Evolutionary conservation across 2,113 vertebrate genomes (phyloP).

Genomic region (Anthoscopus minutus): DNA sequence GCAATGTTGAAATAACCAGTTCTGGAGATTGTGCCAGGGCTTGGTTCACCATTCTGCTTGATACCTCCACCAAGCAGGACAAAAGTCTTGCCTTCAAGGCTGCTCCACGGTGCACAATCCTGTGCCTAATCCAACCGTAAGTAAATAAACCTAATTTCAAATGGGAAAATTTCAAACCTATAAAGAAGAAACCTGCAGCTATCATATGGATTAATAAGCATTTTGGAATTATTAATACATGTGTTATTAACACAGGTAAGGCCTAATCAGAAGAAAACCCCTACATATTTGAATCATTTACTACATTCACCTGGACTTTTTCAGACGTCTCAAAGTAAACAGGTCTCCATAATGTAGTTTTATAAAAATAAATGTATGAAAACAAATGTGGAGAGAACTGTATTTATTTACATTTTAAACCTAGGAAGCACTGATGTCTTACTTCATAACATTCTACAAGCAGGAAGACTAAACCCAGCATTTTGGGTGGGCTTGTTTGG

Average conservation of each 20-base stretch:
- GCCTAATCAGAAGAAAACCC: neutral
- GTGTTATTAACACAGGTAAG: neutral
- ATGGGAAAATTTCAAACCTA: neutral
- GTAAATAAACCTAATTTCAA: neutral
- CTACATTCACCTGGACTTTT: neutral
- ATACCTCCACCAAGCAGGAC: neutral
- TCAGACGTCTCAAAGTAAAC: neutral
- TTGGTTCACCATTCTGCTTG: neutral
- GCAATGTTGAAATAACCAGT: neutral
- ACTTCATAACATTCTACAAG: neutral
- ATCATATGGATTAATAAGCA: neutral
- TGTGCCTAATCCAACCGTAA: neutral
- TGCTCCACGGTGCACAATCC: neutral
- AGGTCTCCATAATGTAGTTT: neutral
- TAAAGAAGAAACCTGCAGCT: neutral
- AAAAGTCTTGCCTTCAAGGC: neutral
- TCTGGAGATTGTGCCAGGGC: neutral
- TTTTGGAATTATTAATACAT: neutral
- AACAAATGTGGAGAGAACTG: neutral
- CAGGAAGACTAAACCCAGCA: neutral
- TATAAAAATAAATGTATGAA: neutral
- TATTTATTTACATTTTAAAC: conserved; percentile 8
- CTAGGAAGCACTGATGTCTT: neutral
- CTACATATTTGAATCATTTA: neutral
- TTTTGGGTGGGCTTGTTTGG: conserved; percentile 18